These are phyloP conservation scores for Phocoena sinus DNA, from an alignment of 2,113 vertebrate genomes.

Conservation along the genomic window DNA sequence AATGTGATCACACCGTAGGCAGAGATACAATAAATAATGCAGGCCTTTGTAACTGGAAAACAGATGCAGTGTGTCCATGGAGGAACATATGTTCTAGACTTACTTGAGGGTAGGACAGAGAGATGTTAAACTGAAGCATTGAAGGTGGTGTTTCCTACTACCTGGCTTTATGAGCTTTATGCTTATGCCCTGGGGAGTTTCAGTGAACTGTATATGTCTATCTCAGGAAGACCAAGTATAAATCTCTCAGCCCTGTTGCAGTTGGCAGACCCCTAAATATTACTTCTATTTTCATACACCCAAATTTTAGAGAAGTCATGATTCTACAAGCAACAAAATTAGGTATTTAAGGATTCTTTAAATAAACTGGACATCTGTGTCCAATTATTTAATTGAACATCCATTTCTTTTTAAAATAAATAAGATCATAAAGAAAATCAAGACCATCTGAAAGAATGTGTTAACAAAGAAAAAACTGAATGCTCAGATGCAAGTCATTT, in stretches of 20 bases:
- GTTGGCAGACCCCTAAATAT: slow-evolving; percentile 38
- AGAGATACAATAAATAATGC: background rate
- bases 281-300: slow-evolving; percentile 52
- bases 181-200: background rate
- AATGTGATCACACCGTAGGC: background rate
- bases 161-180: background rate
- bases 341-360: background rate
- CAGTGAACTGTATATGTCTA: background rate
- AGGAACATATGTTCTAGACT: background rate
- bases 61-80: background rate
- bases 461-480: background rate
- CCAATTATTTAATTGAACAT: background rate
- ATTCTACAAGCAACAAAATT: background rate
- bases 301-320: slow-evolving; percentile 33
- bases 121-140: background rate
- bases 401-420: slow-evolving; percentile 6
- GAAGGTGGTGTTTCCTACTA: background rate
- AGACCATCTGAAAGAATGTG: background rate
- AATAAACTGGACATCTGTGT: background rate
- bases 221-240: slow-evolving; percentile 5
- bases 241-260: slow-evolving; percentile 28
- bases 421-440: background rate
- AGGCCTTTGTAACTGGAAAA: background rate
- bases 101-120: background rate
- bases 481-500: background rate